Evolutionary conservation across 2,113 vertebrate genomes (phyloP).

Genomic region (Leiothrix lutea): DNA sequence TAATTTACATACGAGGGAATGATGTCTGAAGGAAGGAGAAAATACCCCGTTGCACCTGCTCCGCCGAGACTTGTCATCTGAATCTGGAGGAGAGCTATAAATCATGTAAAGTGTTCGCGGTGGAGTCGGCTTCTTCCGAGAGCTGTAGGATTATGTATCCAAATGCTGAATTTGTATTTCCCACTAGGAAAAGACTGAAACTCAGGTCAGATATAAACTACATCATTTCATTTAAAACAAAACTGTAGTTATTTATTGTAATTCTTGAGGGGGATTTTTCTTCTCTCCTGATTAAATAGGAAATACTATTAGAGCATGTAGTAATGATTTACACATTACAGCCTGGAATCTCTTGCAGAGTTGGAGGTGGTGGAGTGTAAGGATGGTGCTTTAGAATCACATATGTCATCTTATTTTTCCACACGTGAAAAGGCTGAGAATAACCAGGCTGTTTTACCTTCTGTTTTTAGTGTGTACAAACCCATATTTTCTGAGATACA

Average conservation of each 20-base stretch:
- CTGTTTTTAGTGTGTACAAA: neutral
- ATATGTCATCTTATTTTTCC: neutral
- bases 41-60: conserved; percentile 29
- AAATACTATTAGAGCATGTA: neutral
- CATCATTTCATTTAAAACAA: conserved; percentile 35
- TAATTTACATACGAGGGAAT: neutral
- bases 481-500: neutral
- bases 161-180: conserved; percentile 50
- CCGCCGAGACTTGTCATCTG: conserved; percentile 18
- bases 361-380: neutral
- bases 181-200: conserved; percentile 48
- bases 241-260: conserved; percentile 12
- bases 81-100: conserved; percentile 20
- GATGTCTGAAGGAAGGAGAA: conserved; percentile 1
- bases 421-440: neutral
- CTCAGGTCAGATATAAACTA: conserved; percentile 39
- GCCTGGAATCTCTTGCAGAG: neutral
- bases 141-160: conserved; percentile 44
- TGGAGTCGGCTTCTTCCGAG: neutral
- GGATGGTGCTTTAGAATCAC: neutral
- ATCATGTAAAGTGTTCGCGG: conserved; percentile 34
- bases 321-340: neutral
- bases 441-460: neutral
- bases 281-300: neutral
- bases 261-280: neutral